phyloP scores from a whole-genome alignment of 2,113 vertebrate species.

The Oxygymnocypris stewartii region DNA sequence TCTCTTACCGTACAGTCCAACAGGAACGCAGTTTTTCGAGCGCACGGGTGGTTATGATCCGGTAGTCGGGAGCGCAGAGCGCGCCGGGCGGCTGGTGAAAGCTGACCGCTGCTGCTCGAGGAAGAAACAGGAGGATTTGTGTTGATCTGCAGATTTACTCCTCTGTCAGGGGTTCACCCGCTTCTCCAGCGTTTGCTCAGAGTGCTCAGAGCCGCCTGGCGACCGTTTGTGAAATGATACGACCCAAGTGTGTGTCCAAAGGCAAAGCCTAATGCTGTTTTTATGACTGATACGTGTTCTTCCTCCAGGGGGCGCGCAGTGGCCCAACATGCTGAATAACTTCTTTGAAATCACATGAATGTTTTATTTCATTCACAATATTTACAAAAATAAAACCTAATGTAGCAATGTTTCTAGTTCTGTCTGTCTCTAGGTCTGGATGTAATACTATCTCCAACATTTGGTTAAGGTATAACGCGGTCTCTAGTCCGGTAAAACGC shows the following conservation, averaged over 20 bases:
- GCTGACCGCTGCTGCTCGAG: slow-evolving; percentile 15
- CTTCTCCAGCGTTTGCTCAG: background rate
- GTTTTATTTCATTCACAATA: background rate
- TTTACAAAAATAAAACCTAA: background rate
- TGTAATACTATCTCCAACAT: background rate
- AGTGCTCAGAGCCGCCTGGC: slow-evolving; percentile 43
- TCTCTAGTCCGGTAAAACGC: background rate
- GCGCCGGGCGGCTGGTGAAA: slow-evolving; percentile 29
- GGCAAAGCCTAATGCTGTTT: background rate
- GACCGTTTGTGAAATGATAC: slow-evolving; percentile 7
- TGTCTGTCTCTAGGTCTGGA: background rate
- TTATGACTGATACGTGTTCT: background rate
- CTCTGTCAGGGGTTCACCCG: slow-evolving; percentile 42
- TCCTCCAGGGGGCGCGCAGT: slow-evolving; percentile 21
- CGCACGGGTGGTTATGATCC: slow-evolving; percentile 10
- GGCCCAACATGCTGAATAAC: background rate
- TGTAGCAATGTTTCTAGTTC: background rate
- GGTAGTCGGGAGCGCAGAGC: background rate
- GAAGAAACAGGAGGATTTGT: background rate
- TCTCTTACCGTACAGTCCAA: slow-evolving; percentile 32
- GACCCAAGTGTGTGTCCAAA: background rate
- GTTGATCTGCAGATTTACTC: slow-evolving; percentile 44
- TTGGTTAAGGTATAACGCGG: background rate
- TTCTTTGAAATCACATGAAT: background rate
- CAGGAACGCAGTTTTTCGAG: background rate